phyloP scores from a whole-genome alignment of 2,888 invertebrate genomes.

The Sturmia bella region DNA sequence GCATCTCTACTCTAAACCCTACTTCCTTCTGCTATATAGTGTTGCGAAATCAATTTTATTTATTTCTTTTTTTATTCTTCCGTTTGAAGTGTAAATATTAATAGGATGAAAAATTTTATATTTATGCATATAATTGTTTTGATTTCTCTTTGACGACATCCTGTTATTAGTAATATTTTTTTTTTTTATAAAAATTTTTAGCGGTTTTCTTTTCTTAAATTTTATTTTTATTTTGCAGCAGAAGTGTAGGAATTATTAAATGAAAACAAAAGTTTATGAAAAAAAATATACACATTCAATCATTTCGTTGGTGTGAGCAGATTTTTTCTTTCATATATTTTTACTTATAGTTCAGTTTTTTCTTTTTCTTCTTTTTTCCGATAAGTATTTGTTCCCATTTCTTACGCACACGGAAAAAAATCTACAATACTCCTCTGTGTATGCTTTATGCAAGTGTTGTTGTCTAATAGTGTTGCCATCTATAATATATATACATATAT shows the following conservation, averaged over 20 bases:
- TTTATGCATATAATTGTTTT: conserved; percentile 16
- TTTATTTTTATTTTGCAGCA: conserved; percentile 51
- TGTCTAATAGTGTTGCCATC: conserved; percentile 36
- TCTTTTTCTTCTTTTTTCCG: conserved; percentile 27
- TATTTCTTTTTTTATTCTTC: neutral
- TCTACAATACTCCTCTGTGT: neutral
- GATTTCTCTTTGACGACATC: conserved; percentile 46
- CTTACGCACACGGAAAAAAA: conserved; percentile 30
- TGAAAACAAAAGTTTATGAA: conserved; percentile 56
- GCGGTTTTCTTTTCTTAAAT: conserved; percentile 5
- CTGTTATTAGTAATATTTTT: conserved; percentile 55
- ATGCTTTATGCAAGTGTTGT: conserved; percentile 13
- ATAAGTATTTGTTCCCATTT: conserved; percentile 47
- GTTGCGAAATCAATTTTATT: neutral
- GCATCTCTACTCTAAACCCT: no score
- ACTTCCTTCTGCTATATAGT: no score
- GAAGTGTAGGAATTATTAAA: conserved; percentile 18
- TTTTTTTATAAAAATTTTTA: conserved; percentile 17
- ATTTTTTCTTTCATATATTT: conserved; percentile 4
- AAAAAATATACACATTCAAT: conserved; percentile 18
- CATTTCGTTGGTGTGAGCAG: conserved; percentile 15
- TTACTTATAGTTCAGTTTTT: conserved; percentile 16
- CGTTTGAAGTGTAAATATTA: no score
- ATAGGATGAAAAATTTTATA: neutral
- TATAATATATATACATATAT: neutral